phyloP scores from a whole-genome alignment of 2,113 vertebrate species.

The Pseudois nayaur region DNA sequence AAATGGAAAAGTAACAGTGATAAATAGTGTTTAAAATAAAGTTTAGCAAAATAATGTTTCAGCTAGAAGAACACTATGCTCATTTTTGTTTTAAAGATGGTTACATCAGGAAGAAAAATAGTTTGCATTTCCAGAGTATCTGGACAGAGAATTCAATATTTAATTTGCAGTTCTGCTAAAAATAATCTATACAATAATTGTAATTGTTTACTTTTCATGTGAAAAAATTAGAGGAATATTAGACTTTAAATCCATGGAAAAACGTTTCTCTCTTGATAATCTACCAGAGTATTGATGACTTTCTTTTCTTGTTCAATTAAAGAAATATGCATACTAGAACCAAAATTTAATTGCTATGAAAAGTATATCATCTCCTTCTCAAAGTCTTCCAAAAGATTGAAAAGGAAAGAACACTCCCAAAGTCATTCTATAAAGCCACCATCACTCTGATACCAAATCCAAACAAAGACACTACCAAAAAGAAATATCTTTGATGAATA shows the following conservation, averaged over 20 bases:
- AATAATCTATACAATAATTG: background rate
- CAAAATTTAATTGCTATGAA: background rate
- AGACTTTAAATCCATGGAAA: background rate
- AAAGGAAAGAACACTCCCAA: too few relatives aligned
- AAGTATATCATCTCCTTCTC: background rate
- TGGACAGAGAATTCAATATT: background rate
- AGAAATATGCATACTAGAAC: background rate
- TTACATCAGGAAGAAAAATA: background rate
- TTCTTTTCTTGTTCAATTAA: background rate
- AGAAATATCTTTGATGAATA: too few relatives aligned
- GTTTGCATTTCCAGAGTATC: background rate
- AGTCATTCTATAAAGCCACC: too few relatives aligned
- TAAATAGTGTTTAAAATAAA: background rate
- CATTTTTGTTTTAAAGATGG: background rate
- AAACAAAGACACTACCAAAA: too few relatives aligned
- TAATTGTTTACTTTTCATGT: background rate
- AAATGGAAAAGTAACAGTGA: background rate
- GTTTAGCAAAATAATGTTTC: background rate
- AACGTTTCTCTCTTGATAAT: background rate
- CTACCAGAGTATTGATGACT: background rate
- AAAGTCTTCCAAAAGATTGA: too few relatives aligned
- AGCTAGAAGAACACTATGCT: background rate
- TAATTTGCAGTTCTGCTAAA: background rate
- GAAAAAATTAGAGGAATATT: background rate
- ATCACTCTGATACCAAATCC: too few relatives aligned